phyloP scores from a whole-genome alignment of 1,140 invertebrate genomes.

The Pantala flavescens region DNA sequence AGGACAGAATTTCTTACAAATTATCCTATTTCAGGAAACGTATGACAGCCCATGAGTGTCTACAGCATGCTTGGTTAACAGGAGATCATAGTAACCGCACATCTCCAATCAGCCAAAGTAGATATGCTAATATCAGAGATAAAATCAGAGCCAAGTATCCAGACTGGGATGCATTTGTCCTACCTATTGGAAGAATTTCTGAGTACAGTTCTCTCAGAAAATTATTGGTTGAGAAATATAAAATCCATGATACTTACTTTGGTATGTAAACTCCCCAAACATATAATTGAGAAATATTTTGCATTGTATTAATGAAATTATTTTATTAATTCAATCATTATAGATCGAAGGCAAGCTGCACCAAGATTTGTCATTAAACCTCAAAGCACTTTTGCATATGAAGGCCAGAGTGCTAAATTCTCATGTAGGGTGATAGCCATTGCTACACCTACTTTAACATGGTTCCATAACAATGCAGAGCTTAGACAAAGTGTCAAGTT shows the following conservation, averaged over 20 bases:
- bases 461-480: conserved; percentile 88
- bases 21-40: conserved; percentile 57
- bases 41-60: conserved; percentile 94
- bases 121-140: conserved; percentile 79
- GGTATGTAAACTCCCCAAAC: conserved; percentile 60
- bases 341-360: conserved; percentile 91
- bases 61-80: conserved; percentile 89
- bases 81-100: conserved; percentile 68
- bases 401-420: conserved; percentile 95
- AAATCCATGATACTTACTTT: conserved; percentile 90
- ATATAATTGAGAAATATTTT: no score
- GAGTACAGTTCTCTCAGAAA: conserved; percentile 97
- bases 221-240: conserved; percentile 90
- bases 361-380: conserved; percentile 97
- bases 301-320: not conserved
- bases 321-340: conserved; percentile 16
- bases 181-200: conserved; percentile 91
- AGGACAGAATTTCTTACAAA: not conserved
- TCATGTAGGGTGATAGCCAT: conserved; percentile 92
- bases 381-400: conserved; percentile 87
- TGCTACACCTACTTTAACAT: conserved; percentile 87
- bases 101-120: conserved; percentile 59
- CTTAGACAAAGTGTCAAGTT: conserved; percentile 97
- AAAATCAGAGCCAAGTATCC: conserved; percentile 74
- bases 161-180: conserved; percentile 82